A percentile compares a stretch with the other conserved stretches of the same genome.
phyloP scores from a whole-genome alignment of 2,113 vertebrate genomes.

The Campylomormyrus tamandua region DNA sequence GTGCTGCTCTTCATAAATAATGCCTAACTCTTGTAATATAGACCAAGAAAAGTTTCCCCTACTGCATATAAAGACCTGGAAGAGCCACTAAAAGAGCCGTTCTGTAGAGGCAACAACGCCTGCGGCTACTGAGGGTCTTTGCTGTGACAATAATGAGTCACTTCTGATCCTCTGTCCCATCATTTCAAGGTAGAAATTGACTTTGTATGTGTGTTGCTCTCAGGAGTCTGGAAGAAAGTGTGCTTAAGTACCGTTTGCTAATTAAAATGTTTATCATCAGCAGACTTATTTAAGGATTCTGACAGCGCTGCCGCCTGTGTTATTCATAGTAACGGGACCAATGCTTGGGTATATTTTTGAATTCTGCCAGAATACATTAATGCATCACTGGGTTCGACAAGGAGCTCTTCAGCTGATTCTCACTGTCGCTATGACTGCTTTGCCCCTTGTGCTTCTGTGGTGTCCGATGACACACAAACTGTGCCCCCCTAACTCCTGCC shows the following conservation, averaged over 20 bases:
- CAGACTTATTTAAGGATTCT: conserved; percentile 32
- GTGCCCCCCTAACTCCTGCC: not conserved
- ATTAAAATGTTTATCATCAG: conserved; percentile 35
- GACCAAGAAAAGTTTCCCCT: not conserved
- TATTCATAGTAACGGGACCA: conserved; percentile 48
- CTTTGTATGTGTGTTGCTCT: conserved; percentile 23
- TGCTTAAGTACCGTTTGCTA: conserved; percentile 19
- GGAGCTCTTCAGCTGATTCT: not conserved
- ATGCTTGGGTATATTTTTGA: conserved; percentile 44
- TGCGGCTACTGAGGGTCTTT: not conserved
- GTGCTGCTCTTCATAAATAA: not conserved
- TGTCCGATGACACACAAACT: not conserved
- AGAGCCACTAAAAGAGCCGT: not conserved
- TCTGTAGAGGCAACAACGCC: not conserved
- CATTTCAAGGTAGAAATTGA: conserved; percentile 21
- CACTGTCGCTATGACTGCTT: not conserved
- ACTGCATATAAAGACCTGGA: not conserved
- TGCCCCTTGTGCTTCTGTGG: not conserved
- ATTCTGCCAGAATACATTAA: conserved; percentile 42
- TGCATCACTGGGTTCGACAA: conserved; percentile 32
- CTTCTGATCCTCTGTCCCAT: not conserved
- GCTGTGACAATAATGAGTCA: not conserved
- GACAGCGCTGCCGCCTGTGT: conserved; percentile 28
- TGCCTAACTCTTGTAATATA: not conserved
- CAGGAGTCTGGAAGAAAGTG: conserved; percentile 14